Conservation (phyloP, 2,888 invertebrate genomes). For the Drosophila trichaetosa region DNA sequence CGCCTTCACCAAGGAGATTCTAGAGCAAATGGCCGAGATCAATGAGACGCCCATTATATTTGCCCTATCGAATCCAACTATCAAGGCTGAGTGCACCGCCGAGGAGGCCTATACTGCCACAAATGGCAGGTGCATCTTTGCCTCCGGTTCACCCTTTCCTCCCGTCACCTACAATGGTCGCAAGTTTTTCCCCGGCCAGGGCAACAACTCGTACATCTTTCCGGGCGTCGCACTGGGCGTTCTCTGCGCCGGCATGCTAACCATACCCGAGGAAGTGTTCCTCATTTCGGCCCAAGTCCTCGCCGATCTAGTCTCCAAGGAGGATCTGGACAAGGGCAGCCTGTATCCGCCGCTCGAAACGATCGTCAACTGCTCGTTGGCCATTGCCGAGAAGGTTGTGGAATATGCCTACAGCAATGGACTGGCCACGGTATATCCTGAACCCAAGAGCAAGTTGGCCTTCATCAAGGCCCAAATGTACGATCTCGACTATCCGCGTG, state of each 20-base stretch:
- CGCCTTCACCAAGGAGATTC: conserved; percentile 95
- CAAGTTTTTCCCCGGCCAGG: conserved; percentile 96
- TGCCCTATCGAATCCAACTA: conserved; percentile 99
- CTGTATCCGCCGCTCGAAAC: conserved; percentile 95
- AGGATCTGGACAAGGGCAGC: conserved; percentile 92
- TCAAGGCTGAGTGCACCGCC: conserved; percentile 99
- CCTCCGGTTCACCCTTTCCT: conserved; percentile 98
- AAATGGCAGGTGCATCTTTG: conserved; percentile 96
- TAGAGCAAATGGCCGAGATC: conserved; percentile 93
- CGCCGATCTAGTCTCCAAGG: conserved; percentile 91
- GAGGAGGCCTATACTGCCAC: conserved; percentile 96
- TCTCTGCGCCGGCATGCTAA: conserved; percentile 94
- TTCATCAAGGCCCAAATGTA: conserved; percentile 94
- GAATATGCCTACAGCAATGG: conserved; percentile 92
- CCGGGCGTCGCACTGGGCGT: conserved; percentile 97
- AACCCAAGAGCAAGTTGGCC: conserved; percentile 89
- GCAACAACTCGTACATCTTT: conserved; percentile 99
- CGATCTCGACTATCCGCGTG: conserved; percentile 89
- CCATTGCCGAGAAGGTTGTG: conserved; percentile 93
- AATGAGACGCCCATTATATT: conserved; percentile 97
- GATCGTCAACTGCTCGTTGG: conserved; percentile 94
- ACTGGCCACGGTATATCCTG: conserved; percentile 91
- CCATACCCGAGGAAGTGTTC: conserved; percentile 96
- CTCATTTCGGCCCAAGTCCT: conserved; percentile 95
- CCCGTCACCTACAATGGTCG: conserved; percentile 93